A percentile compares a stretch with the other conserved stretches of the same genome.
Evolutionary conservation across 2,797 vertebrate genomes (phyloP).

Genomic region (Dipus sagitta): DNA sequence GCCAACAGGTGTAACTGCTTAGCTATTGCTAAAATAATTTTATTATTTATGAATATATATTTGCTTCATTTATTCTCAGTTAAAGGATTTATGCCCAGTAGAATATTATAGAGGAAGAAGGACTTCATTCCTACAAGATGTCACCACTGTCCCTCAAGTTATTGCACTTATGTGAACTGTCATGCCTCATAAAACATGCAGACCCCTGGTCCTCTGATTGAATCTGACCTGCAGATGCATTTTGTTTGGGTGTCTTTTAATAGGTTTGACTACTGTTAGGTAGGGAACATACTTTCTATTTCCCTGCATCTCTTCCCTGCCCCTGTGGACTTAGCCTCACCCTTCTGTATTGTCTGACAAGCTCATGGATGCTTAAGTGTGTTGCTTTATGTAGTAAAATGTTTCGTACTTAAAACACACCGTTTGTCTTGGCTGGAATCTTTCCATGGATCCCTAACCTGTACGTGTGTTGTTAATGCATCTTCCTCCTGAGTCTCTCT

Average conservation of each 20-base stretch:
- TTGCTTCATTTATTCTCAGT: background rate
- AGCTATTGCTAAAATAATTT: background rate
- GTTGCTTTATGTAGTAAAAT: background rate
- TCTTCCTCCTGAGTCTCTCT: background rate
- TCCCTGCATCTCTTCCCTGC: background rate
- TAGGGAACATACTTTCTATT: background rate
- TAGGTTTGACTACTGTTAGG: background rate
- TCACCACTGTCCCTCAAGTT: rapidly evolving
- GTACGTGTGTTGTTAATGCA: background rate
- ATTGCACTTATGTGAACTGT: background rate
- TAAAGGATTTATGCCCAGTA: background rate
- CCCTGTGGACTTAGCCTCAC: background rate
- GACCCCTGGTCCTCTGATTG: background rate
- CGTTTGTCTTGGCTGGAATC: background rate
- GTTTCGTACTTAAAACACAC: background rate
- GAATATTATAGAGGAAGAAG: background rate
- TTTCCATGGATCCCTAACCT: background rate
- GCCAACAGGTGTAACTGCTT: background rate
- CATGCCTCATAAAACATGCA: background rate
- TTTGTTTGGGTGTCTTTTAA: background rate
- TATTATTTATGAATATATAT: background rate
- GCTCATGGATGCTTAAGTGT: background rate
- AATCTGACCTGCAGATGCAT: background rate
- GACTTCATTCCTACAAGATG: background rate
- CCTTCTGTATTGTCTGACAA: background rate